Evolutionary conservation across 53 echinoderm and acorn worm species (phyloP).

Genomic region (Hippasteria phrygiana): DNA sequence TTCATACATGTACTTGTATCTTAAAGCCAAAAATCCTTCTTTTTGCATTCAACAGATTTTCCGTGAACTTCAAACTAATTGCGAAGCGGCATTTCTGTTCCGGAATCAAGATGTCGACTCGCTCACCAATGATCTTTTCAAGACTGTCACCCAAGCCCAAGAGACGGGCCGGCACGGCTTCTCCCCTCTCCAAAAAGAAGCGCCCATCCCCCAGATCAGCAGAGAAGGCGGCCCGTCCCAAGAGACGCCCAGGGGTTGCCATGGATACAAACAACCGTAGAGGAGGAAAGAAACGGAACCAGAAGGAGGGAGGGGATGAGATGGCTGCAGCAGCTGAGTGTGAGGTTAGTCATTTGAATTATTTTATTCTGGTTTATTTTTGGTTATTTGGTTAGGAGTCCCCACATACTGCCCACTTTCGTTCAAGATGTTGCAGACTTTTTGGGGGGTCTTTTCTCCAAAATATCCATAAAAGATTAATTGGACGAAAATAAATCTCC

Average conservation of each 20-base stretch:
- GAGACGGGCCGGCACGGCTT: slow-evolving; percentile 42
- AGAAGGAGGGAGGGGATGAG: slow-evolving; percentile 27
- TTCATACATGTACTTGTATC: slow-evolving; percentile 3
- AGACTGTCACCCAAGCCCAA: slow-evolving; percentile 55
- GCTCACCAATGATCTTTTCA: slow-evolving; percentile 34
- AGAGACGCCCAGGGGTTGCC: slow-evolving; percentile 11
- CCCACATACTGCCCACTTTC: no score
- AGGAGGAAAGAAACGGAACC: slow-evolving; percentile 28
- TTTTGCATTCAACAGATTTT: not conserved
- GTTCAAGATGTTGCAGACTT: no score
- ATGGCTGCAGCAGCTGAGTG: not conserved
- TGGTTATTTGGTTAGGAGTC: no score
- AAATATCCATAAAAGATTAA: no score
- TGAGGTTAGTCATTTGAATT: not conserved
- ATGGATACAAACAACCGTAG: slow-evolving; percentile 8
- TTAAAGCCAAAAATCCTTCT: not conserved
- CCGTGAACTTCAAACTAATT: not conserved
- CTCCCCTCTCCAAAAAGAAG: slow-evolving; percentile 49
- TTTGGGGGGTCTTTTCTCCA: no score
- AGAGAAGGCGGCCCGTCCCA: slow-evolving; percentile 37
- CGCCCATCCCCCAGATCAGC: slow-evolving; percentile 32
- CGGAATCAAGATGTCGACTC: slow-evolving; percentile 64
- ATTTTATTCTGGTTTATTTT: no score
- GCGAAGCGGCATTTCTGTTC: no score
- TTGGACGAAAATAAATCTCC: no score